These are phyloP conservation scores for Charadrius vociferus DNA, from an alignment of 2,113 vertebrate species.

Conservation along the genomic window DNA sequence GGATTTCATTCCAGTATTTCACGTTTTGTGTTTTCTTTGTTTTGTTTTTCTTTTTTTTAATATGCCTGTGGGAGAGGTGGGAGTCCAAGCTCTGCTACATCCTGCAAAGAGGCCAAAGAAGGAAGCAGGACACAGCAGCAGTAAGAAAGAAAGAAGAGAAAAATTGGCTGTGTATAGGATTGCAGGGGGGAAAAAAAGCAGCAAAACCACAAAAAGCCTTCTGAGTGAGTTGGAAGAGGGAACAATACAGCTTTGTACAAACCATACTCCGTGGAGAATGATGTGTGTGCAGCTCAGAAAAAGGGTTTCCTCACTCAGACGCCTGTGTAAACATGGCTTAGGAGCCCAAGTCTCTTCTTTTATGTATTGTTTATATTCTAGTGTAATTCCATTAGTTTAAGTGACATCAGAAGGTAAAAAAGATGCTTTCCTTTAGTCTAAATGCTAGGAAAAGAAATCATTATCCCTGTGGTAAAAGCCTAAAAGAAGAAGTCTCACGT, in stretches of 20 bases:
- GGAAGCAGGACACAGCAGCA: not conserved
- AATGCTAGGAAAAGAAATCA: not conserved
- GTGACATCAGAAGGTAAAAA: not conserved
- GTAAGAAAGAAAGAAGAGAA: not conserved
- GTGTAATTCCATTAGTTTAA: not conserved
- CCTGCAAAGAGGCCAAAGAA: not conserved
- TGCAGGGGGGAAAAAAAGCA: not conserved
- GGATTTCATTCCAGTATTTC: not conserved
- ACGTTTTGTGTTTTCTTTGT: not conserved
- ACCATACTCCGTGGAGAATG: not conserved
- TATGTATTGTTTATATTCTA: not conserved
- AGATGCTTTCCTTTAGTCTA: not conserved
- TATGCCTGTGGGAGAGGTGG: not conserved
- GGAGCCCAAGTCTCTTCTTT: not conserved
- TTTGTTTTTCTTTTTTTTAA: not conserved
- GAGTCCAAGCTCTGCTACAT: not conserved
- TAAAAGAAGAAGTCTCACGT: not conserved
- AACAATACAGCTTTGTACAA: slow-evolving; percentile 38
- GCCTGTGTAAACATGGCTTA: not conserved
- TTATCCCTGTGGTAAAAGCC: not conserved
- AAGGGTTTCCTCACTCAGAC: not conserved
- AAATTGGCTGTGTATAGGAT: not conserved
- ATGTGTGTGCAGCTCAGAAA: not conserved
- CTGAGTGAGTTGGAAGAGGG: not conserved
- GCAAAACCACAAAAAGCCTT: not conserved